A percentile compares a stretch with the other conserved stretches of the same genome.
Conservation (phyloP, 1,140 invertebrate genomes). For the Tenebrio molitor region DNA sequence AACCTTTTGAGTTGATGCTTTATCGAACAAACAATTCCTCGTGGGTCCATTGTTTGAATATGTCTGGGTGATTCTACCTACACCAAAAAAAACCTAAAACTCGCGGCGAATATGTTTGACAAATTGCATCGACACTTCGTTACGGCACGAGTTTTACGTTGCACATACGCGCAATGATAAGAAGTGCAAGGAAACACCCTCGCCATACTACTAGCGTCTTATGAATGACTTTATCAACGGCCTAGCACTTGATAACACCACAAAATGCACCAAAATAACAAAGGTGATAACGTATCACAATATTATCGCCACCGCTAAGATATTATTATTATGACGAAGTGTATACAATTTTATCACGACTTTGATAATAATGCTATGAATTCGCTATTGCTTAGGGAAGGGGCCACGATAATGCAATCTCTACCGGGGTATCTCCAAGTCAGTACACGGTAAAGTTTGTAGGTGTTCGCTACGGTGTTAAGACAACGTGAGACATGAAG, state of each 20-base stretch:
- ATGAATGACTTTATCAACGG: slow-evolving; percentile 44
- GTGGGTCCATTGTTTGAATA: slow-evolving; percentile 22
- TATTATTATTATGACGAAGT: slow-evolving; percentile 59
- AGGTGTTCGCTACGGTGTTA: slow-evolving; percentile 48
- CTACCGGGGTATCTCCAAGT: slow-evolving; percentile 50
- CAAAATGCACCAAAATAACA: slow-evolving; percentile 58
- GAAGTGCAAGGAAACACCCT: slow-evolving; percentile 47
- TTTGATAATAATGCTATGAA: slow-evolving; percentile 60
- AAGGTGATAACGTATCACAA: slow-evolving; percentile 61
- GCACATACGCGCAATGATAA: slow-evolving; percentile 13
- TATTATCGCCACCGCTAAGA: slow-evolving; percentile 56
- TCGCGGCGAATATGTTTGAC: background rate
- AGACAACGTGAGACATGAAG: background rate
- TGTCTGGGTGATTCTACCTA: background rate
- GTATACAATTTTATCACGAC: slow-evolving; percentile 59
- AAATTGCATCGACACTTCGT: background rate
- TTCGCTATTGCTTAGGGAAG: slow-evolving; percentile 57
- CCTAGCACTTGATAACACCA: slow-evolving; percentile 34
- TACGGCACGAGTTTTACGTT: slow-evolving; percentile 12
- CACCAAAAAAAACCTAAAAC: background rate
- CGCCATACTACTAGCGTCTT: slow-evolving; percentile 28
- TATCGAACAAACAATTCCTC: slow-evolving; percentile 23
- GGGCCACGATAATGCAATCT: slow-evolving; percentile 56
- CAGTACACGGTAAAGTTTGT: slow-evolving; percentile 50
- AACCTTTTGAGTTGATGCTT: slow-evolving; percentile 28